Conservation (phyloP, 2,797 vertebrate genomes). For the Liasis olivaceus region DNA sequence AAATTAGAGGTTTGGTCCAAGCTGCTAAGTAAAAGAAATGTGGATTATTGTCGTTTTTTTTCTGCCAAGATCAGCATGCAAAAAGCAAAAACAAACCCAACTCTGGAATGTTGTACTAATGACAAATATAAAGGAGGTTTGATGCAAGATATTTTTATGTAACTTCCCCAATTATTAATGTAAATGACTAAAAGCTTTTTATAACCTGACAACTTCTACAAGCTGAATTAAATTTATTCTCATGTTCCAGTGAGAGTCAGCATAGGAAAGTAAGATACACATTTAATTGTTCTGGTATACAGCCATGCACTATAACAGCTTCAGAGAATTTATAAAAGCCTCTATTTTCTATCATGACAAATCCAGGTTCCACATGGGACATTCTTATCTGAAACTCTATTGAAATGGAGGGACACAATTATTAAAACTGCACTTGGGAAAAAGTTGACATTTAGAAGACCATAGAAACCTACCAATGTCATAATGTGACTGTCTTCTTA, state of each 20-base stretch:
- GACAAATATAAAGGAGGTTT: neutral
- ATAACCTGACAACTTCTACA: constrained; percentile 38
- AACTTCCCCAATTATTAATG: constrained; percentile 14
- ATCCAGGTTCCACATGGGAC: neutral
- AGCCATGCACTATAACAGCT: neutral
- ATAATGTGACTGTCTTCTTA: no score
- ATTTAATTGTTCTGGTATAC: constrained; percentile 5
- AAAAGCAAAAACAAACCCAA: neutral
- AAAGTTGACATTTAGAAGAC: no score
- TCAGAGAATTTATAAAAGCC: neutral
- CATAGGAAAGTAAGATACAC: neutral
- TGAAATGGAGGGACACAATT: no score
- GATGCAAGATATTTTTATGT: constrained; percentile 29
- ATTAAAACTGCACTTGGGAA: no score
- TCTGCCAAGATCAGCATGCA: constrained; percentile 14
- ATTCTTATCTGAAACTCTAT: neutral
- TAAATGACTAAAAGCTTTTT: constrained; percentile 35
- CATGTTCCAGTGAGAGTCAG: neutral
- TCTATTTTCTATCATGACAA: neutral
- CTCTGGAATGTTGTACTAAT: constrained; percentile 21
- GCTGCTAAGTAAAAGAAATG: constrained; percentile 33
- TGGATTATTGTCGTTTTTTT: neutral
- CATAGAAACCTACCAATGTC: no score
- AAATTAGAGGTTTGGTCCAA: no score
- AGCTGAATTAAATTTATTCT: neutral